Percentiles rank a stretch among this genome's conserved stretches.
Conservation (phyloP, 1,140 invertebrate genomes). For the Archivesica marissinica region DNA sequence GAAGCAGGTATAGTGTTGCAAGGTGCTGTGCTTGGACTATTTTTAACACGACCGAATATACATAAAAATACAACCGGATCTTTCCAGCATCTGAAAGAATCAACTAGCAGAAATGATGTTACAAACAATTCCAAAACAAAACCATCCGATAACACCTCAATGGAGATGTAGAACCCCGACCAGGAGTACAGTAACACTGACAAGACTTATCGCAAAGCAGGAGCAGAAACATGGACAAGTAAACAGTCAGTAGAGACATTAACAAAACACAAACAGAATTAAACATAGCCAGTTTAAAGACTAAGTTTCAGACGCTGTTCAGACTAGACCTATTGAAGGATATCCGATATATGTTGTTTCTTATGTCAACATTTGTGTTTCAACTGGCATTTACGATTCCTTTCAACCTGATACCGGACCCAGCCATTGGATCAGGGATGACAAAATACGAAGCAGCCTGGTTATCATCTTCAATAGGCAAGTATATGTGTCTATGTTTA, state of each 20-base stretch:
- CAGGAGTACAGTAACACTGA: background rate
- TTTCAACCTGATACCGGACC: constrained; percentile 31
- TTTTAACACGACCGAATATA: constrained; percentile 1
- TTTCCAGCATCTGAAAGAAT: background rate
- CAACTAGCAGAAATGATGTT: background rate
- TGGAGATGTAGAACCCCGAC: background rate
- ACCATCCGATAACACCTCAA: background rate
- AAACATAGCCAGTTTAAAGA: background rate
- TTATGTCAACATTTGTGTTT: constrained; percentile 22
- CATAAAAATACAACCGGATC: background rate
- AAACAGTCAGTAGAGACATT: background rate
- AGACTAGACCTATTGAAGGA: background rate
- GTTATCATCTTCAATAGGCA: constrained; percentile 26
- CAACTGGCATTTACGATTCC: constrained; percentile 23
- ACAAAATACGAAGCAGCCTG: constrained; percentile 25
- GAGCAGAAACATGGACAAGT: background rate
- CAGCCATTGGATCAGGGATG: constrained; percentile 16
- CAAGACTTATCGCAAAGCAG: background rate
- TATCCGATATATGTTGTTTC: background rate
- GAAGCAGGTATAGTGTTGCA: constrained; percentile 94
- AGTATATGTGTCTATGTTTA: background rate
- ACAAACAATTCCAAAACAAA: background rate
- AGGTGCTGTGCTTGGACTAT: constrained; percentile 93
- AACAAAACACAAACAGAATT: background rate
- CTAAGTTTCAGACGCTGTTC: background rate